These are phyloP conservation scores for Hydrolagus colliei DNA, from an alignment of 2,797 vertebrate species.

Conservation along the genomic window DNA sequence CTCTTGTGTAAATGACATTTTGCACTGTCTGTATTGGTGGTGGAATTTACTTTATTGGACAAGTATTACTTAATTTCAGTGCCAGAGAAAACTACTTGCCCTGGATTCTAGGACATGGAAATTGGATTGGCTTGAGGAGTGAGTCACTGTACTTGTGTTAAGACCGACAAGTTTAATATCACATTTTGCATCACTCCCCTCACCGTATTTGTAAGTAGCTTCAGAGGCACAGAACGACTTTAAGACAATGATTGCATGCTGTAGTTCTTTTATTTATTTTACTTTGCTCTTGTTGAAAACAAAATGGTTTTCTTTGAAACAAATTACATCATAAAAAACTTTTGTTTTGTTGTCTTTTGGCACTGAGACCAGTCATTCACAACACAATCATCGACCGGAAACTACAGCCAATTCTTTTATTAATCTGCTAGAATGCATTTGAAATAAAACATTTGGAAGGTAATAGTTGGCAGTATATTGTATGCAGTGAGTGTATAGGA, in stretches of 20 bases:
- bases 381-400: not conserved
- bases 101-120: not conserved
- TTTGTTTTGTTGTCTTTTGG: not conserved
- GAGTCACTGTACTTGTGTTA: conserved; percentile 6
- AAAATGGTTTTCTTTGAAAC: not conserved
- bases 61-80: not conserved
- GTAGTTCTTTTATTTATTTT: not conserved
- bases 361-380: not conserved
- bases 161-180: not conserved
- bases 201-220: not conserved
- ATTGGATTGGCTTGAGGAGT: not conserved
- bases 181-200: not conserved
- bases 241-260: not conserved
- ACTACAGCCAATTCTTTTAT: not conserved
- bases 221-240: not conserved
- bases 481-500: not conserved
- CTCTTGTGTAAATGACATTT: not conserved
- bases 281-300: not conserved
- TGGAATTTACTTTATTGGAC: not conserved
- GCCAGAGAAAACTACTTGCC: not conserved
- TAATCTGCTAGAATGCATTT: not conserved
- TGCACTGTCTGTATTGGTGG: not conserved
- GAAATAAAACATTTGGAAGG: not conserved
- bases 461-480: not conserved
- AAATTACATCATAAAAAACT: not conserved